phyloP scores from a whole-genome alignment of 1,140 invertebrate species.

The Yoshiicerus persimilis region DNA sequence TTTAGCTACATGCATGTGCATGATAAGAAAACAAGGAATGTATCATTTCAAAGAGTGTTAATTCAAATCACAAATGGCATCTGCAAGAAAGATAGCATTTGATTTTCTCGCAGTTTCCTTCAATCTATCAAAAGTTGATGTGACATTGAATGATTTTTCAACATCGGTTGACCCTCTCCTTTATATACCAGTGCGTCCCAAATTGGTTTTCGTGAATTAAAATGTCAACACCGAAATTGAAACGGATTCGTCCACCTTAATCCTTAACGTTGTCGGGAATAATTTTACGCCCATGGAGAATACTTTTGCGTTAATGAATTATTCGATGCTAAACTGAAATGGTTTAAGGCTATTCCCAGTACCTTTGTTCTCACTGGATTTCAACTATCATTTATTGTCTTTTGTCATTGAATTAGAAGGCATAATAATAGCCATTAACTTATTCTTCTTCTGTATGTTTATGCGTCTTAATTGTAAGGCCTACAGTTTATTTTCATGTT shows the following conservation, averaged over 20 bases:
- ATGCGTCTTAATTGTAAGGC: no score
- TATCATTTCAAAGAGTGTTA: constrained; percentile 31
- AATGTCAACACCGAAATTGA: no score
- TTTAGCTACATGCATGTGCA: background rate
- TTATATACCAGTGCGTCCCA: background rate
- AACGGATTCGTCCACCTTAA: no score
- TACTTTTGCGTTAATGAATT: no score
- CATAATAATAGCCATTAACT: no score
- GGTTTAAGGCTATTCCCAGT: no score
- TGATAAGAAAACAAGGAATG: constrained; percentile 23
- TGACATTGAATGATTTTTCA: constrained; percentile 41
- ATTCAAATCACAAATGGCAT: constrained; percentile 42
- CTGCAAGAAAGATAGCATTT: constrained; percentile 12
- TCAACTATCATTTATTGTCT: no score
- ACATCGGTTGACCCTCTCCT: background rate
- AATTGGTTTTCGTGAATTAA: background rate
- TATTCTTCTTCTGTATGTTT: no score
- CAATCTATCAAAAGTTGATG: constrained; percentile 41
- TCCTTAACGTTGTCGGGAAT: background rate
- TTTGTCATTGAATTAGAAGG: no score
- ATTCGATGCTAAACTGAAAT: no score
- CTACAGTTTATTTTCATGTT: no score
- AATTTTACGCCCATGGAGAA: background rate
- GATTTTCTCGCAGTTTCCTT: background rate
- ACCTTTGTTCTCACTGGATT: no score